These are phyloP conservation scores for Passer domesticus DNA, from an alignment of 2,113 vertebrate species.

Conservation along the genomic window DNA sequence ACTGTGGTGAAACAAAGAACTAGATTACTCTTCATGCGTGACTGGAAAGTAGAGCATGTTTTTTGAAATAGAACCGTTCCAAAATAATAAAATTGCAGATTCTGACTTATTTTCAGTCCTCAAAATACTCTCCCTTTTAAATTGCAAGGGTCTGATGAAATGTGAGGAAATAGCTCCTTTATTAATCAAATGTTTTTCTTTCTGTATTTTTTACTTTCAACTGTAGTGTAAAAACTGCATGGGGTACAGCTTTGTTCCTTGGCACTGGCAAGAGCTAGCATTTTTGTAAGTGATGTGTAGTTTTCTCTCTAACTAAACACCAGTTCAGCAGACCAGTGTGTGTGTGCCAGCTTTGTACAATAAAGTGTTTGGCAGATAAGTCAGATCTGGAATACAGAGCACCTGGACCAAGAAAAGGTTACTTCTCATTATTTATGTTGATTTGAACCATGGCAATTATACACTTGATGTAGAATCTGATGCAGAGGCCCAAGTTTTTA, in stretches of 20 bases:
- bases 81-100: constrained; percentile 42
- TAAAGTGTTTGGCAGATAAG: constrained; percentile 7
- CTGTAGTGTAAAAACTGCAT: background rate
- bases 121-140: constrained; percentile 16
- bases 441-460: background rate
- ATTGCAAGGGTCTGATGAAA: constrained; percentile 30
- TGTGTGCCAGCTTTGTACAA: background rate
- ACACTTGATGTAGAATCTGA: background rate
- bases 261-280: constrained; percentile 30
- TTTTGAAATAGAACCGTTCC: constrained; percentile 31
- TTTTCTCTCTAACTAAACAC: constrained; percentile 33
- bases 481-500: background rate
- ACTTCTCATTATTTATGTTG: background rate
- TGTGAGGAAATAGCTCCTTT: constrained; percentile 57
- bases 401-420: constrained; percentile 6
- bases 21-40: background rate
- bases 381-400: background rate
- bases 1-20: constrained; percentile 20
- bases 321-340: background rate
- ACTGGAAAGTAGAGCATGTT: constrained; percentile 31
- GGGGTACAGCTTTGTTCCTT: constrained; percentile 54
- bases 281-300: constrained; percentile 44
- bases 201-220: constrained; percentile 46
- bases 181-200: constrained; percentile 63
- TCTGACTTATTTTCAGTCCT: constrained; percentile 36